A percentile compares a stretch with the other conserved stretches of the same genome.
Conservation (phyloP, 2,888 invertebrate species). For the Latrodectus hesperus region DNA sequence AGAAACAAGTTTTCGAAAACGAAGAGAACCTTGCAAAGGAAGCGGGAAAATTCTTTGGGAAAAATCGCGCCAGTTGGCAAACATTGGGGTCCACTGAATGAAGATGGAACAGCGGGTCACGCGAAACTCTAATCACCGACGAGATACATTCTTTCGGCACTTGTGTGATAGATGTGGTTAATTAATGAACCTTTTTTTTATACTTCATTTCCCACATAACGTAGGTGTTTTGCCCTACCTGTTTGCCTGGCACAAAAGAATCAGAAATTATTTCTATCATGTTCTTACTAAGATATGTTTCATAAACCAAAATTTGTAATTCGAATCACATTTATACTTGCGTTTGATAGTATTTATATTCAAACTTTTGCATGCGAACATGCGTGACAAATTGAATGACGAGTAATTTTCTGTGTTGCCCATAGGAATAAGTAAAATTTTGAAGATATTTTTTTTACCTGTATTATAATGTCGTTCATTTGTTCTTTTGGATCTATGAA, state of each 20-base stretch:
- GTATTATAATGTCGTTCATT: not conserved
- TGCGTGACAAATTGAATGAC: constrained; percentile 33
- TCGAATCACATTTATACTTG: not conserved
- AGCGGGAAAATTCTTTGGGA: not conserved
- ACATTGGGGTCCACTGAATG: constrained; percentile 7
- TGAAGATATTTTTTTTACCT: constrained; percentile 9
- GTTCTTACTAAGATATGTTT: not conserved
- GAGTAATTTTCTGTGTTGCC: not conserved
- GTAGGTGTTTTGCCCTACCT: not conserved
- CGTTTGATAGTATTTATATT: not conserved
- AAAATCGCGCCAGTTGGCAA: not conserved
- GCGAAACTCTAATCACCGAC: constrained; percentile 43
- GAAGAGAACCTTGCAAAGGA: not conserved
- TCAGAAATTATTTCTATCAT: not conserved
- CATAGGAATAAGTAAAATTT: not conserved
- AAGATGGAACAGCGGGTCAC: constrained; percentile 31
- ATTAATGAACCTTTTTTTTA: constrained; percentile 40
- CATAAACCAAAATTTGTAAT: not conserved
- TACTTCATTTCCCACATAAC: not conserved
- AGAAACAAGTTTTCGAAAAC: not conserved
- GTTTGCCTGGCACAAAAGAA: not conserved
- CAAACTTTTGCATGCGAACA: not conserved
- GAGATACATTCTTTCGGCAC: constrained; percentile 35
- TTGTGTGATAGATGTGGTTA: constrained; percentile 47
- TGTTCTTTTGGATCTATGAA: not conserved